Evolutionary conservation across 2,888 invertebrate species (phyloP).

Genomic region (Galerucella pusilla): DNA sequence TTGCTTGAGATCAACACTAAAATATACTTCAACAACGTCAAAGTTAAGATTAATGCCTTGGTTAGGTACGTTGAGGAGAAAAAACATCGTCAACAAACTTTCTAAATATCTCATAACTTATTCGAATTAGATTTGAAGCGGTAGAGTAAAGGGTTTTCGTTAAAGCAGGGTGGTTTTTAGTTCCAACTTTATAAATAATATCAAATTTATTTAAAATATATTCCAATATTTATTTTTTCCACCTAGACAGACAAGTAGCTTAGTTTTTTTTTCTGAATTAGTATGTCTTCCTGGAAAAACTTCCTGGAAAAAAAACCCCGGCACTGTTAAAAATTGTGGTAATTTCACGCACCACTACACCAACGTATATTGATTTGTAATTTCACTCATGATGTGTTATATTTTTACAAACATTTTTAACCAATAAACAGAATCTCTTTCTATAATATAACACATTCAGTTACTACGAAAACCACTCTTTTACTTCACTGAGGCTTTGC

Average conservation of each 20-base stretch:
- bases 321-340: too few species aligned
- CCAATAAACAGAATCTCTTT: too few species aligned
- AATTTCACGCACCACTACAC: too few species aligned
- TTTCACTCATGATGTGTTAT: too few species aligned
- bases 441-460: background rate
- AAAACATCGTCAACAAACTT: conserved; percentile 24
- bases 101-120: conserved; percentile 24
- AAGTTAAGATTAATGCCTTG: conserved; percentile 34
- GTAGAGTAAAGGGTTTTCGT: conserved; percentile 2
- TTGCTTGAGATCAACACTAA: conserved; percentile 5
- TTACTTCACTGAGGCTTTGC: background rate
- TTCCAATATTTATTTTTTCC: background rate
- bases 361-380: too few species aligned
- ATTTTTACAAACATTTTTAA: too few species aligned
- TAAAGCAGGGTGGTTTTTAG: background rate
- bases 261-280: background rate
- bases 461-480: background rate
- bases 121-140: conserved; percentile 19
- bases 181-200: too few species aligned
- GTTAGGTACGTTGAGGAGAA: conserved; percentile 21
- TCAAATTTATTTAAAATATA: too few species aligned
- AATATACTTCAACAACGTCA: conserved; percentile 24
- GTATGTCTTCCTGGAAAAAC: background rate
- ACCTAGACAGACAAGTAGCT: background rate
- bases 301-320: too few species aligned